Evolutionary conservation across 2,888 invertebrate genomes (phyloP), one percentile per base, ranked within the genome.

Genomic region (Cantharis flavilabris): DNA sequence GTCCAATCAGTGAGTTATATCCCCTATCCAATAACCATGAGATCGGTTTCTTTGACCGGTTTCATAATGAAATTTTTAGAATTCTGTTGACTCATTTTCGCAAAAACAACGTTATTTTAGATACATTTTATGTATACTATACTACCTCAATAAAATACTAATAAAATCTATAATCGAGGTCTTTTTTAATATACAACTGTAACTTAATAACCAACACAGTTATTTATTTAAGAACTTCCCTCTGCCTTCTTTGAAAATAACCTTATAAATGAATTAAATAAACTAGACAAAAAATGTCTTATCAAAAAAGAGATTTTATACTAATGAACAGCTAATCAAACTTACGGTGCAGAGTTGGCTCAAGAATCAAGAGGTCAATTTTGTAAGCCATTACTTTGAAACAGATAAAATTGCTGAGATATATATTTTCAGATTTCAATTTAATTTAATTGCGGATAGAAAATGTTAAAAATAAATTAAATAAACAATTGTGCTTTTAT

Each of bases 1-100:
- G 83, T 80, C 84, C 86, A 85, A 86, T 86, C 85, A 84, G 83
- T 83, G 84, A 84, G 83, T 85, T 85, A 85, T 85, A 82, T 83
- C 83, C 81, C 76, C 80, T 80, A 81, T 84, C 80, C 81, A 80
- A 83, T 83, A 82, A 83, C 83, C 75, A 67, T 67, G 72, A 79
- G 81, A 77, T 80, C 81, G 75, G 80, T 83, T 82, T 82, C 81
- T 82, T 83, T 79, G 70, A 65, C 64, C 80, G 72, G 75, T 62
- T 72, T 77, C 70, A 69, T 76, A 73, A 76, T 76, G 76, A 76
- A 76, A 73, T 76, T 73, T 76, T 62, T 67, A 63, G 26, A 65
- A 73, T 70, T 14, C 30, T 16, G 18, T 65, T 16, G 62, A 49
- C 62, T 76, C 76, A 76, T 76, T 76, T 76, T 72, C 72, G 72